Conservation (phyloP, 2,113 vertebrate genomes). For the Osmerus mordax region DNA sequence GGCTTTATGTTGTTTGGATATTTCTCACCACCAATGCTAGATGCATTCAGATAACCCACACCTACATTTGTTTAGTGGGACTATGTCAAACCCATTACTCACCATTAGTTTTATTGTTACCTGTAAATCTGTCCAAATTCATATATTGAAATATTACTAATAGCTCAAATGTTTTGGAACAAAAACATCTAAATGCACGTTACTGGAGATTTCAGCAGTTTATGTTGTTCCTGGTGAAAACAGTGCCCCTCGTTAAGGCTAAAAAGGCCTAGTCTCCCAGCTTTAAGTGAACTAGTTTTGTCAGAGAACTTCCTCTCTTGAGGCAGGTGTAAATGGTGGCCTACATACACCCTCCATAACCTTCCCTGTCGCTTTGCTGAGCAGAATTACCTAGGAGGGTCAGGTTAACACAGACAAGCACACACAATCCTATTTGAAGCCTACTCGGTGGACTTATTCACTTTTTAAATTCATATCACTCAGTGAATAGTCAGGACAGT, state of each 20-base stretch:
- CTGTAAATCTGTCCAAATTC: too few species aligned
- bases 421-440: slow-evolving; percentile 67
- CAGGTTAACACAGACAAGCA: slow-evolving; percentile 53
- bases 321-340: slow-evolving; percentile 49
- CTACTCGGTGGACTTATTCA: slow-evolving; percentile 67
- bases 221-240: neutral
- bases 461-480: slow-evolving; percentile 75
- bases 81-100: too few species aligned
- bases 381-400: slow-evolving; percentile 54
- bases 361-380: slow-evolving; percentile 60
- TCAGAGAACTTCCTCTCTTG: slow-evolving; percentile 28
- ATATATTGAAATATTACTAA: too few species aligned
- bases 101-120: too few species aligned
- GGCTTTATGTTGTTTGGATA: too few species aligned
- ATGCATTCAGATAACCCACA: too few species aligned
- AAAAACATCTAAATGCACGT: too few species aligned
- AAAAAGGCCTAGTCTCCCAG: slow-evolving; percentile 10
- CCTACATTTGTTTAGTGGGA: too few species aligned
- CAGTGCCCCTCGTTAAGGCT: slow-evolving; percentile 16
- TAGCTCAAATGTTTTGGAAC: too few species aligned
- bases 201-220: neutral
- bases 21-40: too few species aligned
- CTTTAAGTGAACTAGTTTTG: slow-evolving; percentile 25
- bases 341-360: slow-evolving; percentile 60
- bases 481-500: slow-evolving; percentile 61